Base-by-base conservation (phyloP, 2,888 invertebrate species). In the Willowsia nigromaculata region DNA sequence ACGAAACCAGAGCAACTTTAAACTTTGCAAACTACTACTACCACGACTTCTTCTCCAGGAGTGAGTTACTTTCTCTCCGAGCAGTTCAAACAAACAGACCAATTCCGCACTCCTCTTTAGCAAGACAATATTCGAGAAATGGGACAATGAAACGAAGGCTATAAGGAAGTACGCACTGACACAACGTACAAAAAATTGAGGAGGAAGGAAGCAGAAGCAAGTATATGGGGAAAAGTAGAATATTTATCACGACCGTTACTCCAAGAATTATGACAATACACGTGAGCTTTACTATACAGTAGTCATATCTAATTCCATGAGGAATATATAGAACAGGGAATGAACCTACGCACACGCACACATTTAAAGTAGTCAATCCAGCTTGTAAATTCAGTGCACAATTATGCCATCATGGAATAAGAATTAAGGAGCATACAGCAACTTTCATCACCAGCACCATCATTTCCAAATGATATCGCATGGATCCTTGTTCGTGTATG, bases 381-480 rank as follows among this genome's bases (percentile, higher is more conserved):
- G 56, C 43, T 62, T 85, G 78, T 78, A 85, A 85, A 85, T 65
- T 76, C 85, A 78, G 50, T 85, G 85, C 37, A 78, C 62, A 85
- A 85, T 85, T 85, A 85, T 85, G 50, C 62, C 40, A 65, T 65
- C 85, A 65, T 59, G 78, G 85, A 50, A 85, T 78, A 78, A 78
- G 50, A 85, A 62, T 78, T 85, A 85, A 78, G 74, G 74, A 85
- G 47, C 18, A 27, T 65, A 30, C 62, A 25, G 25, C 47, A 78
- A n/a, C n/a, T 37, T 59, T 25, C 59, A 68, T 37, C 65, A 37
- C 1, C 37, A 6, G 15, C 65, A 18, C n/a, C 37, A 18, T n/a
- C 65, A 37, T 37, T 68, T n/a, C 37, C 37, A 18, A 33, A 33
- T 18, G 9, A n/a, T 27, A 27, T 59, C 11, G 25, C 22, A 6